phyloP scores from a whole-genome alignment of 2,888 invertebrate genomes.

The Rhamphomyia laevipes region DNA sequence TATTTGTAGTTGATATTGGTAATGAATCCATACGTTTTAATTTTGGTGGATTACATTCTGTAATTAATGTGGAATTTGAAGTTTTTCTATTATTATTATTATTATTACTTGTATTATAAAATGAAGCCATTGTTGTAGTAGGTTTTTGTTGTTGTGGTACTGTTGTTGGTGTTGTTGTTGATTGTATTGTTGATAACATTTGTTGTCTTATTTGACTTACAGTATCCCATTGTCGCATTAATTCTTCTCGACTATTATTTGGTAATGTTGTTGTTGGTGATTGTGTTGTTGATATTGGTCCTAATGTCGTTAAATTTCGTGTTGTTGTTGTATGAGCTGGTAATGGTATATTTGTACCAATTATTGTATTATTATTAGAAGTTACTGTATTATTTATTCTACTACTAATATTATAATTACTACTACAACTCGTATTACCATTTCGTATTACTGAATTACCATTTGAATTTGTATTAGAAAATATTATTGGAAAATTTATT shows the following conservation, averaged over 20 bases:
- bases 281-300: constrained; percentile 8
- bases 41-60: constrained; percentile 4
- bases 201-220: constrained; percentile 7
- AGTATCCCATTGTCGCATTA: constrained; percentile 14
- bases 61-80: not conserved
- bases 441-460: constrained; percentile 11
- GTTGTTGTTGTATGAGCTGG: not conserved
- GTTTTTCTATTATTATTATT: not conserved
- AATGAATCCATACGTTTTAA: constrained; percentile 4
- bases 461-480: constrained; percentile 8
- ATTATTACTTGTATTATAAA: not conserved
- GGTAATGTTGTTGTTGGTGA: not conserved
- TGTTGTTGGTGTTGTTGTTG: constrained; percentile 14
- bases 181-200: constrained; percentile 11
- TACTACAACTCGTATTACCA: constrained; percentile 13
- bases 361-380: not conserved
- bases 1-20: constrained; percentile 1
- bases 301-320: not conserved
- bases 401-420: constrained; percentile 2
- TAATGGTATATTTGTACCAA: not conserved
- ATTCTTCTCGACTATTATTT: constrained; percentile 4
- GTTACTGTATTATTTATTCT: not conserved
- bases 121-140: not conserved
- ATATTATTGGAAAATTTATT: constrained; percentile 5
- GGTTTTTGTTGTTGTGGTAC: constrained; percentile 10